A percentile compares a stretch with the other conserved stretches of the same genome.
phyloP scores from a whole-genome alignment of 2,888 invertebrate species.

The Cheilosia soror region DNA sequence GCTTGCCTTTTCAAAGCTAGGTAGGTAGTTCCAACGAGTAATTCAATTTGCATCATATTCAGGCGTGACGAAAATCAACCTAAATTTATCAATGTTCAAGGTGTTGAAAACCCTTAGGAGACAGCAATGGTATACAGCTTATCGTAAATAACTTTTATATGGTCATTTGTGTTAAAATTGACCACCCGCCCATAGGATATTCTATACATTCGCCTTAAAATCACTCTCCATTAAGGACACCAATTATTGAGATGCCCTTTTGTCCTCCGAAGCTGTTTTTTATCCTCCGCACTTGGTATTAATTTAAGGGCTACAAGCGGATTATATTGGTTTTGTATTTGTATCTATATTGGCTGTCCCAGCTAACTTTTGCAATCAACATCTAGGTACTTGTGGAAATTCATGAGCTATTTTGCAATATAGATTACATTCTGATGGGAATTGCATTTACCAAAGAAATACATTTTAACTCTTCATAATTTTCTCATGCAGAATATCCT shows the following conservation, averaged over 20 bases:
- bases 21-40: conserved; percentile 9
- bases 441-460: conserved; percentile 14
- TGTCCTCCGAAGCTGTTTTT: not conserved
- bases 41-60: conserved; percentile 47
- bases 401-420: conserved; percentile 19
- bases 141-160: conserved; percentile 6
- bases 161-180: conserved; percentile 24
- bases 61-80: conserved; percentile 40
- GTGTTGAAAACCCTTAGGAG: conserved; percentile 4
- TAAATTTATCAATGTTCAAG: conserved; percentile 28
- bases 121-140: not conserved
- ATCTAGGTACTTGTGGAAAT: conserved; percentile 10
- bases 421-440: conserved; percentile 11
- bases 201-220: conserved; percentile 1
- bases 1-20: not conserved
- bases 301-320: not conserved
- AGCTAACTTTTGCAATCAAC: no score
- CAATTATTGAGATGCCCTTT: conserved; percentile 9
- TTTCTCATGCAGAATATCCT: not conserved
- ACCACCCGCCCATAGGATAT: not conserved
- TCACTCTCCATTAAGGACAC: conserved; percentile 29
- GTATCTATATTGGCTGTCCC: no score
- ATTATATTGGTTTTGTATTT: not conserved
- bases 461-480: conserved; percentile 55
- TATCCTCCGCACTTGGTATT: not conserved